A percentile compares a stretch with the other conserved stretches of the same genome.
phyloP scores from a whole-genome alignment of 2,113 vertebrate species.

The Alligator sinensis region DNA sequence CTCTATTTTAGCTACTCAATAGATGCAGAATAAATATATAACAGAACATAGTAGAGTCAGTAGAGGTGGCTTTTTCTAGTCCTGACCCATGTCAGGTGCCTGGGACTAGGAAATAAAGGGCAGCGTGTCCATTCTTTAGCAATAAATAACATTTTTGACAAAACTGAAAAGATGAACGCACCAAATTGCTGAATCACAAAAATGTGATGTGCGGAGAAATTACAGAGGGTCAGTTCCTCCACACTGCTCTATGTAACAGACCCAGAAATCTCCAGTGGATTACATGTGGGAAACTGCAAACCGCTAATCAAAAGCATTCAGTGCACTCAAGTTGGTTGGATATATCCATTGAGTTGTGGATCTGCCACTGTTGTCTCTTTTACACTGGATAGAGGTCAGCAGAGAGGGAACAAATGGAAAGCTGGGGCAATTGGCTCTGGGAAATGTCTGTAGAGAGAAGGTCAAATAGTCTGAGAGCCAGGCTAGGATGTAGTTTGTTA shows the following conservation, averaged over 20 bases:
- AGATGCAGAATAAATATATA: background rate
- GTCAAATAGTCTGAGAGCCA: background rate
- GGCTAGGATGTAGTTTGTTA: rapidly evolving
- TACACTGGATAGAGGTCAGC: background rate
- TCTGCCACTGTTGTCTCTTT: background rate
- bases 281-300: background rate
- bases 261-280: background rate
- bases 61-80: background rate
- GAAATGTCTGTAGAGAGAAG: background rate
- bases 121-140: background rate
- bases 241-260: background rate
- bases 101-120: background rate
- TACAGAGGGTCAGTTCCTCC: background rate
- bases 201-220: background rate
- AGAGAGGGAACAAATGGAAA: background rate
- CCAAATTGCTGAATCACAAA: background rate
- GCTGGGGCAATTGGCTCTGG: background rate
- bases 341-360: background rate
- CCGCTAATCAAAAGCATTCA: background rate
- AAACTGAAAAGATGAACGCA: background rate
- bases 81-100: background rate
- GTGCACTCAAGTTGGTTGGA: rapidly evolving
- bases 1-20: background rate
- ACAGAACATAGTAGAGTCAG: background rate
- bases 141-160: background rate